phyloP scores from a whole-genome alignment of 2,113 vertebrate genomes.

The Peromyscus leucopus region DNA sequence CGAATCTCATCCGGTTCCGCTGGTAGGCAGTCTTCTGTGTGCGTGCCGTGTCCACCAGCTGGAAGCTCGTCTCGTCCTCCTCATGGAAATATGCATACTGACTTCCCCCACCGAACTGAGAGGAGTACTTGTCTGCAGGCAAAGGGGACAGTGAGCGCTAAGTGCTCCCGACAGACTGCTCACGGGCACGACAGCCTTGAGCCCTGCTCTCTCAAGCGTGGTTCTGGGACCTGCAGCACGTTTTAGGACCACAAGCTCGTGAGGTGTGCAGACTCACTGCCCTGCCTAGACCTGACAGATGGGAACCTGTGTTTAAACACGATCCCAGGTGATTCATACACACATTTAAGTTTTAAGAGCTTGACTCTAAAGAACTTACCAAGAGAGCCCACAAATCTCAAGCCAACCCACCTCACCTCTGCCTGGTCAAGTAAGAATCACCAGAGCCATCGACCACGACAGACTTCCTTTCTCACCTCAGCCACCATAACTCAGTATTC shows the following conservation, averaged over 20 bases:
- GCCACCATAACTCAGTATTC: neutral
- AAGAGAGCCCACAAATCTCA: neutral
- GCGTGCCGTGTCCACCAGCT: constrained; percentile 97
- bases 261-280: neutral
- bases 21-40: constrained; percentile 99
- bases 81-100: constrained; percentile 99
- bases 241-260: neutral
- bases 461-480: too few species aligned
- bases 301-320: neutral
- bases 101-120: constrained; percentile 97
- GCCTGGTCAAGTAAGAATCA: neutral
- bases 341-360: neutral
- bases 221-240: accelerated
- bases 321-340: neutral
- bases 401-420: neutral
- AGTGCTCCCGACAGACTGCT: neutral
- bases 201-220: too few species aligned
- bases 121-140: constrained; percentile 95
- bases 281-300: neutral
- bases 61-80: constrained; percentile 98
- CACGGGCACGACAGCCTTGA: accelerated
- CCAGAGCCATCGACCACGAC: accelerated
- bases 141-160: neutral
- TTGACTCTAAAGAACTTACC: constrained; percentile 33
- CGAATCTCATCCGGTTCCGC: constrained; percentile 98